A percentile compares a stretch with the other conserved stretches of the same genome.
Conservation (phyloP, 2,797 vertebrate species). For the Sebastes kiyomatsui region DNA sequence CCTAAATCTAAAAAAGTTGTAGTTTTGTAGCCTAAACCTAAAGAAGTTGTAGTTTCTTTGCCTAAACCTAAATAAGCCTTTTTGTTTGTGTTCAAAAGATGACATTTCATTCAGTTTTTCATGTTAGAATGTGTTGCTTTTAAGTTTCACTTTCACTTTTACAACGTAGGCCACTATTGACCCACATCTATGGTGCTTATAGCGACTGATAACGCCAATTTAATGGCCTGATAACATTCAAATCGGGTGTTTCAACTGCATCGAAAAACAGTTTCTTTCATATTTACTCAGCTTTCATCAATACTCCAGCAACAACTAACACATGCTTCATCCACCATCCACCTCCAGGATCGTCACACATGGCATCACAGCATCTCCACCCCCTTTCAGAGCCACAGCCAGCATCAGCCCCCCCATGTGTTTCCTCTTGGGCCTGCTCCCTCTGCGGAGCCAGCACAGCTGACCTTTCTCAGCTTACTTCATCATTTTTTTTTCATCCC, state of each 20-base stretch:
- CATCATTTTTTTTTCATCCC: not conserved
- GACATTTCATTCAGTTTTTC: no score
- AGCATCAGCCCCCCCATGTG: not conserved
- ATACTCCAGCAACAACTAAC: not conserved
- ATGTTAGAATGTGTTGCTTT: no score
- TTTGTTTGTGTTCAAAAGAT: no score
- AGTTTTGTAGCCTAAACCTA: no score
- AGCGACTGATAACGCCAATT: no score
- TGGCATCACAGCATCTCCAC: not conserved
- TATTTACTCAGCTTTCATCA: not conserved
- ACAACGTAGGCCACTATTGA: no score
- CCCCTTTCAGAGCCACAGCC: not conserved
- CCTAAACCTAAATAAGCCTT: no score
- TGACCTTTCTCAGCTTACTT: not conserved
- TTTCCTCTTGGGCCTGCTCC: not conserved
- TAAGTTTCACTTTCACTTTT: no score
- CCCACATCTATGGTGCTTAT: no score
- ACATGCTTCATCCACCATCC: not conserved
- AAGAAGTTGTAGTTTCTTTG: no score
- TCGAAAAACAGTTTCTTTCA: not conserved
- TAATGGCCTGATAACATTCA: no score
- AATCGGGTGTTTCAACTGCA: not conserved
- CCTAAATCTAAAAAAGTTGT: no score
- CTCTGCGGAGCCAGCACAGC: not conserved
- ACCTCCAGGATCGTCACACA: not conserved